Base-by-base conservation (phyloP, 1,140 invertebrate species). In the Helicoverpa zea region DNA sequence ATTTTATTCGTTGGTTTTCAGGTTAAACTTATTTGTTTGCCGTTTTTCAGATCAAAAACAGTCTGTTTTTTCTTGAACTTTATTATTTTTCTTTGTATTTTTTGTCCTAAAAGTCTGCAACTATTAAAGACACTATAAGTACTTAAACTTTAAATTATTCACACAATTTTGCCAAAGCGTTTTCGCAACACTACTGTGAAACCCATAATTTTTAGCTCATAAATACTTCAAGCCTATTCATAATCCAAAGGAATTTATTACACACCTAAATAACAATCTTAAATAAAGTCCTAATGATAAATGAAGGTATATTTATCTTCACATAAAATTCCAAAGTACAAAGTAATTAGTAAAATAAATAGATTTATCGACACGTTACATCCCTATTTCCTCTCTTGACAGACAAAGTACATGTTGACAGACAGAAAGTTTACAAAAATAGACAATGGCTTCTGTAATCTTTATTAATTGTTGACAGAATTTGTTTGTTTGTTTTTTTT, bases 331-430 rank as follows among this genome's bases (percentile, higher is more conserved):
- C 14, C 13, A 3, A 35, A 10, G 11, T 47, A 14, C 61, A 64
- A 47, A n/a, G 29, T 68, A 68, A 68, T 52, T 70, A 54, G 66
- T 54, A n/a, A 59, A 64, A 64, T 29, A 70, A 70, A 70, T 70
- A 70, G 52, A 70, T 70, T 43, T 66, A 66, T 11, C n/a, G 29
- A 70, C 4, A 49, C n/a, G 47, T 18, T 7, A 70, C 2, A 49
- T 52, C 64, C 18, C 13, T 52, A 1, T 23, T 54, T 70, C 18
- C 18, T 23, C 29, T 70, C 18, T 12, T 51, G 66, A 70, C 66
- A 52, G 66, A 59, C 11, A 29, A 59, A 59, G 3, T 29, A 3
- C 18, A 2, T 16, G 35, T 16, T 23, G 18, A 64, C 13, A 64
- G 61, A 64, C 35, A 64, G 16, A 64, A 43, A n/a, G 61, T 16